Conservation (phyloP, 2,888 invertebrate genomes). For the Pseudoips prasinana region DNA sequence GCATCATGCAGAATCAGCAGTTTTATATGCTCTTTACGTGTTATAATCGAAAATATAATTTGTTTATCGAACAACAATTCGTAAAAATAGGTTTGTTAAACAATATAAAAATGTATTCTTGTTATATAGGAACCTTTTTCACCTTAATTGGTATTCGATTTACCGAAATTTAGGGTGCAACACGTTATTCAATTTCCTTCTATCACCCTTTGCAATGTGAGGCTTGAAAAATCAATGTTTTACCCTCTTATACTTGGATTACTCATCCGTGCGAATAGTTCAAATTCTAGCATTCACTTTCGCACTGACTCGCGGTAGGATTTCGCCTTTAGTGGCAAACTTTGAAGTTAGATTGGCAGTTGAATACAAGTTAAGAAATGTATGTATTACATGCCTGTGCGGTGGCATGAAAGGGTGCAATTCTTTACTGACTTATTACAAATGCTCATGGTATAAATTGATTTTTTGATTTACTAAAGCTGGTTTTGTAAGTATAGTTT, state of each 20-base stretch:
- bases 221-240: conserved; percentile 67
- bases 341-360: conserved; percentile 12
- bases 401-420: too few relatives aligned
- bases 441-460: too few relatives aligned
- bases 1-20: too few relatives aligned
- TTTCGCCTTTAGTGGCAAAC: conserved; percentile 14
- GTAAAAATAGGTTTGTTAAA: too few relatives aligned
- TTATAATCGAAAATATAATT: too few relatives aligned
- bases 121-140: too few relatives aligned
- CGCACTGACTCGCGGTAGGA: conserved; percentile 18
- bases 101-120: too few relatives aligned
- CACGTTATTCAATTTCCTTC: conserved; percentile 62
- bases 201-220: conserved; percentile 52
- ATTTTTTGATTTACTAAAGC: too few relatives aligned
- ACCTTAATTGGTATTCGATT: conserved; percentile 59
- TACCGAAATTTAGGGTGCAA: conserved; percentile 55
- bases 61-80: too few relatives aligned
- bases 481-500: too few relatives aligned
- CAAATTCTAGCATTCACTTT: conserved; percentile 24
- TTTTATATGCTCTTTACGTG: too few relatives aligned
- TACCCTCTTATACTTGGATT: conserved; percentile 30
- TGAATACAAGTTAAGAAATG: not conserved
- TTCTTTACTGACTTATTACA: too few relatives aligned
- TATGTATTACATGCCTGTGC: conserved; percentile 1
- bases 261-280: conserved; percentile 29